Percentiles rank a stretch among this genome's conserved stretches.
These are phyloP conservation scores for Neostethus bicornis DNA, from an alignment of 2,797 vertebrate genomes.

Conservation along the genomic window DNA sequence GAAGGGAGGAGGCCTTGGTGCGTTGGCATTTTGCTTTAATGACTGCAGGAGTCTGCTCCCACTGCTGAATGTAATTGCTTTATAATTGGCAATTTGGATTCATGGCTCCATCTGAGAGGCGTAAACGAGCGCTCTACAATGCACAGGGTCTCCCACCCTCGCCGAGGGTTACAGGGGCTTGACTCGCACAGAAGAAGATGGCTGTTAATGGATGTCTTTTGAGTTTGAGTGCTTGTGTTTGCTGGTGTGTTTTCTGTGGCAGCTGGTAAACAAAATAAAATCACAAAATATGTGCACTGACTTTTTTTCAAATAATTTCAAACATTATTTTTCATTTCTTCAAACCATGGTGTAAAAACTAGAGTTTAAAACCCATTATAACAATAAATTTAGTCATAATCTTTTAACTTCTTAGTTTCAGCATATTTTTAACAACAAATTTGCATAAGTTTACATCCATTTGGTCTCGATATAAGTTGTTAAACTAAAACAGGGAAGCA, in stretches of 20 bases:
- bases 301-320: conserved; percentile 15
- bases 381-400: background rate
- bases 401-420: background rate
- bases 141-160: conserved; percentile 68
- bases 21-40: conserved; percentile 79
- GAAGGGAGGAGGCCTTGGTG: conserved; percentile 58
- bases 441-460: conserved; percentile 1
- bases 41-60: conserved; percentile 77
- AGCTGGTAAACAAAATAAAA: conserved; percentile 38
- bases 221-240: conserved; percentile 59
- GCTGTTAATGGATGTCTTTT: conserved; percentile 68
- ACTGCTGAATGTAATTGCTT: conserved; percentile 83
- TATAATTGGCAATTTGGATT: conserved; percentile 85
- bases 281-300: conserved; percentile 30
- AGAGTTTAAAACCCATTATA: background rate
- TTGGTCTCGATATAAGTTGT: background rate
- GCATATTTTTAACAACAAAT: background rate
- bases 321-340: background rate
- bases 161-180: conserved; percentile 65
- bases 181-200: conserved; percentile 60
- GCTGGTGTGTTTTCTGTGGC: conserved; percentile 41
- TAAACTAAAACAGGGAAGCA: conserved; percentile 26
- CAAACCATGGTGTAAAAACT: conserved; percentile 16
- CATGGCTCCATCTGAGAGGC: conserved; percentile 80
- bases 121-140: conserved; percentile 74